Conservation (phyloP, 2,113 vertebrate species). For the Myocastor coypus region DNA sequence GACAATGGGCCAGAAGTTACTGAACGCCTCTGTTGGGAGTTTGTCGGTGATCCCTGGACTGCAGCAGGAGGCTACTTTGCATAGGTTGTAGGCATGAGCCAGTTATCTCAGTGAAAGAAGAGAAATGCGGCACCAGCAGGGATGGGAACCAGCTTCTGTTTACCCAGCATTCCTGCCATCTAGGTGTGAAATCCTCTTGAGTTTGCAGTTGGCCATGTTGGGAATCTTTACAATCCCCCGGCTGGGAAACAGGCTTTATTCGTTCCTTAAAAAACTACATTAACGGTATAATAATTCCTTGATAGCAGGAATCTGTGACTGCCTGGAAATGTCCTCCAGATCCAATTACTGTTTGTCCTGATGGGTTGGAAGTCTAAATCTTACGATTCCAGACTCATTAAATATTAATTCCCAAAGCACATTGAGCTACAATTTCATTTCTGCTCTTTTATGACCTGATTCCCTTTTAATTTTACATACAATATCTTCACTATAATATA, state of each 20-base stretch:
- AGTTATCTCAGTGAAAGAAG: neutral
- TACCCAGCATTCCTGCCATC: neutral
- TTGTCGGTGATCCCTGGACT: rapidly evolving
- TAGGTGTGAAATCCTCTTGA: rapidly evolving
- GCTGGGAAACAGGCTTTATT: rapidly evolving
- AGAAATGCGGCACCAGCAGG: neutral
- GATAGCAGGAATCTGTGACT: rapidly evolving
- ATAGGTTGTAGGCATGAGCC: no score
- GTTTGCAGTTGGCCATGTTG: rapidly evolving
- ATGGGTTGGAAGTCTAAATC: neutral
- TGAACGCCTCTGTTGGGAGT: rapidly evolving
- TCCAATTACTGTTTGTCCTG: neutral
- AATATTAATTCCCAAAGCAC: neutral
- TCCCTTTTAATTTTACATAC: neutral
- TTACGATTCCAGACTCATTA: neutral
- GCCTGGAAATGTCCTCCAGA: rapidly evolving
- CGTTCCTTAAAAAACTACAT: rapidly evolving
- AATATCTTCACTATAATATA: neutral
- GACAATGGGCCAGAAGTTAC: rapidly evolving
- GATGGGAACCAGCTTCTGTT: rapidly evolving
- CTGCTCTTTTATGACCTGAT: neutral
- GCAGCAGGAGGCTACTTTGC: rapidly evolving
- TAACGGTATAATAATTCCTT: rapidly evolving
- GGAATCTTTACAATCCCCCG: rapidly evolving
- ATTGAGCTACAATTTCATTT: neutral